Conservation (phyloP, 2,113 vertebrate species). For the Sus scrofa region DNA sequence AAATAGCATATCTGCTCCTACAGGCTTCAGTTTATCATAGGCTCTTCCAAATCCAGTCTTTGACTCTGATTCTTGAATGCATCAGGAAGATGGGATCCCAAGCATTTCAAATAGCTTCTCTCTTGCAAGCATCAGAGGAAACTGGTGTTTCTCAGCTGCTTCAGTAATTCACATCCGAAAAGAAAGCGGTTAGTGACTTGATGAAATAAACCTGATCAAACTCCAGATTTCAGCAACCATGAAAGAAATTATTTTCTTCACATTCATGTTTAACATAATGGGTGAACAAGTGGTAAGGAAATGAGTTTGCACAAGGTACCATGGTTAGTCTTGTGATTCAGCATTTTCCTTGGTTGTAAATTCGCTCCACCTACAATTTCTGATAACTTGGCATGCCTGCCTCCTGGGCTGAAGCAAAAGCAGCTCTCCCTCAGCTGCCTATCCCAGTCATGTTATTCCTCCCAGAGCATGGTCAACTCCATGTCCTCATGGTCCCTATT, state of each 20-base stretch:
- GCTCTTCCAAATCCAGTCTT: background rate
- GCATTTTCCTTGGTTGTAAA: conserved; percentile 21
- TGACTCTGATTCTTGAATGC: background rate
- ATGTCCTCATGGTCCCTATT: too few relatives aligned
- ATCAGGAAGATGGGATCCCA: background rate
- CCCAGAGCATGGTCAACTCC: background rate
- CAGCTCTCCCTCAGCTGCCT: background rate
- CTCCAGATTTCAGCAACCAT: conserved; percentile 53
- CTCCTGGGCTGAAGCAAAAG: background rate
- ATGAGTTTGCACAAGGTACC: conserved; percentile 35
- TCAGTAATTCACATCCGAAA: conserved; percentile 49
- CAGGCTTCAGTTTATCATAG: background rate
- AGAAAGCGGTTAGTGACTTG: conserved; percentile 50
- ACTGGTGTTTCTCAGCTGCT: conserved; percentile 23
- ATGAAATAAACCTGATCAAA: conserved; percentile 36
- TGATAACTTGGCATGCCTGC: background rate
- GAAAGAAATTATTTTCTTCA: conserved; percentile 63
- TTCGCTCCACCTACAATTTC: conserved; percentile 41
- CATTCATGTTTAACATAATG: conserved; percentile 12
- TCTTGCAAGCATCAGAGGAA: conserved; percentile 60
- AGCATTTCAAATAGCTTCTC: conserved; percentile 26
- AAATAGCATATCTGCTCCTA: background rate
- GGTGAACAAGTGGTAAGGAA: conserved; percentile 47
- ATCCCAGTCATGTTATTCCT: background rate
- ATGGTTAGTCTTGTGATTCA: conserved; percentile 65